Percentiles rank a stretch among this genome's conserved stretches.
Conservation (phyloP, 2,113 vertebrate genomes). For the Lepidothrix coronata region DNA sequence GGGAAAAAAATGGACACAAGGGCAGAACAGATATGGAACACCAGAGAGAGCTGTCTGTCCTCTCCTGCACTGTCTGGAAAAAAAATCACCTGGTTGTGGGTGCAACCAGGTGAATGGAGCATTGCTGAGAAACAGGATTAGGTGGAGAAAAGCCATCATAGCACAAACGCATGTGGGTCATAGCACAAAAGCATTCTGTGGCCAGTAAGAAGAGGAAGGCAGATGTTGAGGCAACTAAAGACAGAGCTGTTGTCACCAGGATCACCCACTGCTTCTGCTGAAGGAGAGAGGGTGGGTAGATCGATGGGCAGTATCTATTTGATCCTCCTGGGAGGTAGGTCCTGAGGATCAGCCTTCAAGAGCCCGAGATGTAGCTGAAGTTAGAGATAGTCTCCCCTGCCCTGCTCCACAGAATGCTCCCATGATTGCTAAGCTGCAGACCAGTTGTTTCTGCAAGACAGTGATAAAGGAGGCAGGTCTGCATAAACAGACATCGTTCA, state of each 20-base stretch:
- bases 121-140: not conserved
- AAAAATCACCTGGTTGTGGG: fast-evolving
- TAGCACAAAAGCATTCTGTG: not conserved
- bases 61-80: not conserved
- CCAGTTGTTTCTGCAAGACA: not conserved
- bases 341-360: not conserved
- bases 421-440: not conserved
- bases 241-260: not conserved
- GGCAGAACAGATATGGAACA: not conserved
- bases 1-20: not conserved
- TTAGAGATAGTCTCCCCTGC: not conserved
- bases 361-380: not conserved
- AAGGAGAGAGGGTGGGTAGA: not conserved
- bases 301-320: fast-evolving
- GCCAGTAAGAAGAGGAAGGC: not conserved
- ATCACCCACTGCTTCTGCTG: not conserved
- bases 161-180: not conserved
- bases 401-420: not conserved
- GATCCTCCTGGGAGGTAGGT: not conserved
- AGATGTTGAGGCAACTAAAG: not conserved
- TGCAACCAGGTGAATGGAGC: not conserved
- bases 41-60: not conserved
- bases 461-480: not conserved
- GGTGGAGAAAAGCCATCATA: not conserved
- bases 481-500: not conserved